phyloP scores from a whole-genome alignment of 2,888 invertebrate species.

The Stomorhina lunata region DNA sequence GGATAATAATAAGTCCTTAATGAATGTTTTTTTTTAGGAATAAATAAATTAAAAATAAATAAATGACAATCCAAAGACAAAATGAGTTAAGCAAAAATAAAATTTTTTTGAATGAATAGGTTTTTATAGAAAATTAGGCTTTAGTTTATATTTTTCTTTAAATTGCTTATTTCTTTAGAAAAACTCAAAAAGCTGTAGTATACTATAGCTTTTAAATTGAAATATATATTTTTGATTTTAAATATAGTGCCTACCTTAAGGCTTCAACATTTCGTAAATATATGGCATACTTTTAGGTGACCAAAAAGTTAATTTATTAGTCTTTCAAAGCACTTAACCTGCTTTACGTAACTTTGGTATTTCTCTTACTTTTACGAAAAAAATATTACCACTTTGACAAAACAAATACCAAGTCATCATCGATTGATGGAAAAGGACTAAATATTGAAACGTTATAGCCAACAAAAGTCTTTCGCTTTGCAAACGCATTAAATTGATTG shows the following conservation, averaged over 20 bases:
- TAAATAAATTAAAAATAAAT: too few relatives aligned
- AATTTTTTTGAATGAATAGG: too few relatives aligned
- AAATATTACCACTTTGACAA: constrained; percentile 8
- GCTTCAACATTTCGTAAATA: background rate
- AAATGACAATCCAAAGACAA: too few relatives aligned
- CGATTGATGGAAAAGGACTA: constrained; percentile 40
- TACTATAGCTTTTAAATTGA: background rate
- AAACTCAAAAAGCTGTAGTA: too few relatives aligned
- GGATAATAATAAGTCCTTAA: too few relatives aligned
- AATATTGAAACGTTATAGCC: background rate
- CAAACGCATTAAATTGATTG: constrained; percentile 38
- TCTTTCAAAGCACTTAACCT: too few relatives aligned
- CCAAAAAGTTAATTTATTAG: background rate
- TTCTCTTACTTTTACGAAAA: background rate
- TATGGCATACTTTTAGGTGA: background rate
- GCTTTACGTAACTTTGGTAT: background rate
- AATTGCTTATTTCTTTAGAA: too few relatives aligned
- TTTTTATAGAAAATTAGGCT: too few relatives aligned
- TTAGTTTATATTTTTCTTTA: too few relatives aligned
- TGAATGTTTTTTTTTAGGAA: too few relatives aligned
- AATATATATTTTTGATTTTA: background rate
- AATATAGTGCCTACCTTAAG: background rate
- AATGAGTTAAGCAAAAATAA: too few relatives aligned
- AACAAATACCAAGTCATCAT: background rate
- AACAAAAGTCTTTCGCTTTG: background rate